phyloP scores from a whole-genome alignment of 2,797 vertebrate genomes.

The Melanotaenia parkinsoni region DNA sequence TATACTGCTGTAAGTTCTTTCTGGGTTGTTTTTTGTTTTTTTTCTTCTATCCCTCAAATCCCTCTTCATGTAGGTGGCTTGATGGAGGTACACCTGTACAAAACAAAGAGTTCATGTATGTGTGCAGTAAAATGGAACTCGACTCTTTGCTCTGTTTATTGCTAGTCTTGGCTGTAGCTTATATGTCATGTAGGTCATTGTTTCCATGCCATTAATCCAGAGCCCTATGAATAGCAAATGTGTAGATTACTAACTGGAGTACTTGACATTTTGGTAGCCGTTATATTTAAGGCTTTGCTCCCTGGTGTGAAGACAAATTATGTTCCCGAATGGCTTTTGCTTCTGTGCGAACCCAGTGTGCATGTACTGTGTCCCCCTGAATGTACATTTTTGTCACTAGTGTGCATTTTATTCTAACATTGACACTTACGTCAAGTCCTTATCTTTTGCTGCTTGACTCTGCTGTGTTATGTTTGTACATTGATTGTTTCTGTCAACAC shows the following conservation, averaged over 20 bases:
- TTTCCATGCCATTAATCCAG: slow-evolving; percentile 50
- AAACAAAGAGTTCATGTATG: slow-evolving; percentile 92
- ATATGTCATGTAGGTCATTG: slow-evolving; percentile 3
- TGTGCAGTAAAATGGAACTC: slow-evolving; percentile 65
- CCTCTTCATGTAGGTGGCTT: slow-evolving; percentile 90
- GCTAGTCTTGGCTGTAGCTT: slow-evolving; percentile 51
- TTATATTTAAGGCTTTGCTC: slow-evolving; percentile 6
- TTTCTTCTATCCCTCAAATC: slow-evolving; percentile 20
- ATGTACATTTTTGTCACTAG: slow-evolving; percentile 3
- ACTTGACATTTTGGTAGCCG: slow-evolving; percentile 29
- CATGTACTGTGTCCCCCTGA: slow-evolving; percentile 29
- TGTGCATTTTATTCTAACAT: not conserved
- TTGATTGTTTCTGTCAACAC: slow-evolving; percentile 3
- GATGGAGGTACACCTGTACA: slow-evolving; percentile 87
- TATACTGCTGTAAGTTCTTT: slow-evolving; percentile 1
- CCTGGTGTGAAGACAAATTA: not conserved
- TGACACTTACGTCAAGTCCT: slow-evolving; percentile 25
- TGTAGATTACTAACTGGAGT: slow-evolving; percentile 14
- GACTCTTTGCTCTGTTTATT: slow-evolving; percentile 7
- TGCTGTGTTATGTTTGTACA: not conserved
- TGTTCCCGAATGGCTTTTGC: slow-evolving; percentile 50
- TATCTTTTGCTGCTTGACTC: slow-evolving; percentile 21
- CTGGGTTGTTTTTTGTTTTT: too few species aligned
- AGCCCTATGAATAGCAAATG: slow-evolving; percentile 7
- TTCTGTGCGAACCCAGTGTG: slow-evolving; percentile 31